Percentiles rank a stretch among this genome's conserved stretches.
Evolutionary conservation across 2,888 invertebrate species (phyloP).

Genomic region (Myopa testacea): DNA sequence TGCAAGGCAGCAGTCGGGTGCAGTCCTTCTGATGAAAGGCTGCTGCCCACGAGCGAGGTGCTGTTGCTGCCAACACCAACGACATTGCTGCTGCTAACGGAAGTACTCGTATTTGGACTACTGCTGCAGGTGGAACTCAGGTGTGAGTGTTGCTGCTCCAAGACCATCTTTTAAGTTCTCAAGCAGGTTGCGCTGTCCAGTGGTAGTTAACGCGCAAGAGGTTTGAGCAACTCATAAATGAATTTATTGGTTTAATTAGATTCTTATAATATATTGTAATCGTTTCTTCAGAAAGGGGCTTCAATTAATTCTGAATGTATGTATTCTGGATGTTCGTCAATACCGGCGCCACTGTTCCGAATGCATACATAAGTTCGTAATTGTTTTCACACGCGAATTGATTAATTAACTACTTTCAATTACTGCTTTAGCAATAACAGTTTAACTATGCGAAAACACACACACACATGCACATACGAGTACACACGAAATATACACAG

Average conservation of each 20-base stretch:
- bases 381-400: background rate
- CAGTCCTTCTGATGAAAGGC: slow-evolving; percentile 63
- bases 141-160: slow-evolving; percentile 58
- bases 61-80: slow-evolving; percentile 38
- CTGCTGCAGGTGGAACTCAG: slow-evolving; percentile 39
- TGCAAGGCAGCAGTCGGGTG: slow-evolving; percentile 66
- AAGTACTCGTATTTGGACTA: slow-evolving; percentile 39
- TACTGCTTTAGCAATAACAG: slow-evolving; percentile 19
- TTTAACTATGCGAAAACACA: slow-evolving; percentile 36
- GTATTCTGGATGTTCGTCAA: background rate
- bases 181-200: slow-evolving; percentile 3
- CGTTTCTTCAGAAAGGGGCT: background rate
- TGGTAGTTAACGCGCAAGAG: background rate
- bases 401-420: slow-evolving; percentile 35
- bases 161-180: slow-evolving; percentile 56
- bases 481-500: slow-evolving; percentile 20
- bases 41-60: slow-evolving; percentile 33
- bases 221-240: slow-evolving; percentile 27
- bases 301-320: slow-evolving; percentile 4
- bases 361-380: slow-evolving; percentile 2
- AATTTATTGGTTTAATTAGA: slow-evolving; percentile 40
- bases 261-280: slow-evolving; percentile 35
- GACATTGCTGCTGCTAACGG: slow-evolving; percentile 45
- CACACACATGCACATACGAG: slow-evolving; percentile 35
- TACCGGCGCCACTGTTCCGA: background rate